Conservation (phyloP, 2,113 vertebrate genomes). For the Benitochromis conjunctus region DNA sequence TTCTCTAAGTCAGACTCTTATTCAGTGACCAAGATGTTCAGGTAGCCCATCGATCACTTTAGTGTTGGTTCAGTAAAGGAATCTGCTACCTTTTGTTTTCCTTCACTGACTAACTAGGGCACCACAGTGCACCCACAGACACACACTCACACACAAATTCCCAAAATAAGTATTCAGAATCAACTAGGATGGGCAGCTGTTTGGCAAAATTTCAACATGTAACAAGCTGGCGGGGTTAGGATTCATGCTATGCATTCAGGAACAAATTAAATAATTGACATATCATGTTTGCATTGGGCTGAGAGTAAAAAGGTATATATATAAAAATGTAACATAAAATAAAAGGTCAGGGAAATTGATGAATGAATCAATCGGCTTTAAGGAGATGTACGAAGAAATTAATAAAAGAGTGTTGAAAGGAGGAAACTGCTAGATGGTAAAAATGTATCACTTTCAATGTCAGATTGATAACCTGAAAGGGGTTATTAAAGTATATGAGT, state of each 20-base stretch:
- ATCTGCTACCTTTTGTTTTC: not conserved
- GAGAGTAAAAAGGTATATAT: not conserved
- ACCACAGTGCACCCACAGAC: conserved; percentile 4
- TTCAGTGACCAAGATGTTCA: not conserved
- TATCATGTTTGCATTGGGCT: not conserved
- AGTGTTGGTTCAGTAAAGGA: not conserved
- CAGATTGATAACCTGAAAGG: not conserved
- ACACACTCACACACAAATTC: not conserved
- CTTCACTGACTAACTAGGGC: conserved; percentile 29
- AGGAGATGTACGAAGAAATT: not conserved
- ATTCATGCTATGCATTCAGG: not conserved
- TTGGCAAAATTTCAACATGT: conserved; percentile 47
- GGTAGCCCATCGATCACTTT: not conserved
- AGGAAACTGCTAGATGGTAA: not conserved
- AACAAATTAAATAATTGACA: not conserved
- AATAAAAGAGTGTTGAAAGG: not conserved
- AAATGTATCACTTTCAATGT: not conserved
- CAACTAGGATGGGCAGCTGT: conserved; percentile 42
- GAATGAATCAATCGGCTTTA: not conserved
- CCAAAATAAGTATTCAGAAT: conserved; percentile 25
- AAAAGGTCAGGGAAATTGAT: not conserved
- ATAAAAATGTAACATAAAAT: not conserved
- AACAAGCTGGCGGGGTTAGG: conserved; percentile 14
- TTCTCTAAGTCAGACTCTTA: not conserved
- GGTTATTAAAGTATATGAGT: not conserved